A percentile compares a stretch with the other conserved stretches of the same genome.
phyloP scores from a whole-genome alignment of 1,140 invertebrate species.

The Yoshiicerus persimilis region DNA sequence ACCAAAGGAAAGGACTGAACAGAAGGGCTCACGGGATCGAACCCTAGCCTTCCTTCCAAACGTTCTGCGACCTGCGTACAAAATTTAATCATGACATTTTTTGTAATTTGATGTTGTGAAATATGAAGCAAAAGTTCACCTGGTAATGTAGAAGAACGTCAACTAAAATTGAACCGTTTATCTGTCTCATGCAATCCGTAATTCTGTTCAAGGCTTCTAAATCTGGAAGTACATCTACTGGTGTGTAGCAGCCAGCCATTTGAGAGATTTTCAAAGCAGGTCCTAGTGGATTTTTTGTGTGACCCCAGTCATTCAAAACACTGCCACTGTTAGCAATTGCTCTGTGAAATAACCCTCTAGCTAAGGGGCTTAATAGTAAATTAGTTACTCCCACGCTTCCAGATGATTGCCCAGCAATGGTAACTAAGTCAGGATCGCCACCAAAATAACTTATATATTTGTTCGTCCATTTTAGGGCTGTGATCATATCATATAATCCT shows the following conservation, averaged over 20 bases:
- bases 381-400: background rate
- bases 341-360: slow-evolving; percentile 21
- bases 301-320: slow-evolving; percentile 16
- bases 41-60: slow-evolving; percentile 14
- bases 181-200: background rate
- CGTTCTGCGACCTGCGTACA: background rate
- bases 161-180: background rate
- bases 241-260: background rate
- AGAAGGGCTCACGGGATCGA: slow-evolving; percentile 12
- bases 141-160: background rate
- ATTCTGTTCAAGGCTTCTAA: background rate
- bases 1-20: slow-evolving; percentile 16
- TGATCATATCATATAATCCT: slow-evolving; percentile 30
- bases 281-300: background rate
- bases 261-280: slow-evolving; percentile 4
- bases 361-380: background rate
- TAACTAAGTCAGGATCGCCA: background rate
- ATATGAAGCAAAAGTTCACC: background rate
- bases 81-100: background rate
- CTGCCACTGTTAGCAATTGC: slow-evolving; percentile 19
- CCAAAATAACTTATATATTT: slow-evolving; percentile 14
- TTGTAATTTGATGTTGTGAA: background rate
- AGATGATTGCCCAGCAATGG: background rate
- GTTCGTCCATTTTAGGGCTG: slow-evolving; percentile 16
- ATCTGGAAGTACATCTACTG: background rate